phyloP scores from a whole-genome alignment of 1,140 invertebrate species.

The Rhyzopertha dominica region DNA sequence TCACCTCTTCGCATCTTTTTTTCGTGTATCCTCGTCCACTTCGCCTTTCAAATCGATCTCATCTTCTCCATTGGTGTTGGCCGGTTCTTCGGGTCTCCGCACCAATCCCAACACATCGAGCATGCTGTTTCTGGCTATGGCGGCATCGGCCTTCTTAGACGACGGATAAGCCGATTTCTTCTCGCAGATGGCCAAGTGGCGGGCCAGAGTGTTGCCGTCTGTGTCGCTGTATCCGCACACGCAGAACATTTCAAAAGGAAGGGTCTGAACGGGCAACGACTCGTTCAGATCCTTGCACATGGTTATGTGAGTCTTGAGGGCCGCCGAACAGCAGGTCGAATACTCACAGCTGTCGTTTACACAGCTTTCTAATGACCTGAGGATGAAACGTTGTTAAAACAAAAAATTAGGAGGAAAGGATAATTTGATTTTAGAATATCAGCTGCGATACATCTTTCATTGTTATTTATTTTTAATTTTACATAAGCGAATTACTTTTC shows the following conservation, averaged over 20 bases:
- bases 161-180: slow-evolving; percentile 58
- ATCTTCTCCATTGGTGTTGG: not conserved
- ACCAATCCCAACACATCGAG: slow-evolving; percentile 52
- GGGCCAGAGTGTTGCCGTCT: slow-evolving; percentile 60
- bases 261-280: slow-evolving; percentile 48
- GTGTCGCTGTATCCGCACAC: slow-evolving; percentile 65
- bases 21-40: slow-evolving; percentile 1
- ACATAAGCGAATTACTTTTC: too few relatives aligned
- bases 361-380: slow-evolving; percentile 68
- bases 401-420: too few relatives aligned
- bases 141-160: slow-evolving; percentile 52
- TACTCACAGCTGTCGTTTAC: slow-evolving; percentile 63
- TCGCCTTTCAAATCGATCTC: not conserved
- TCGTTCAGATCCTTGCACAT: slow-evolving; percentile 56
- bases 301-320: slow-evolving; percentile 64
- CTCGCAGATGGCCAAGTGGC: slow-evolving; percentile 58
- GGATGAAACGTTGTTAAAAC: too few relatives aligned
- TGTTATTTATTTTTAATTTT: too few relatives aligned
- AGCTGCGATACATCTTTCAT: too few relatives aligned
- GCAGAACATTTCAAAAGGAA: slow-evolving; percentile 63
- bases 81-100: slow-evolving; percentile 40
- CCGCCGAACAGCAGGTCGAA: slow-evolving; percentile 67
- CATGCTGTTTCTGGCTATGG: slow-evolving; percentile 53
- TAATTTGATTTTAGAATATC: too few relatives aligned
- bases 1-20: too few relatives aligned